These are phyloP conservation scores for Porites lobata DNA, from an alignment of 92 coral and sea anemone species.

Conservation along the genomic window DNA sequence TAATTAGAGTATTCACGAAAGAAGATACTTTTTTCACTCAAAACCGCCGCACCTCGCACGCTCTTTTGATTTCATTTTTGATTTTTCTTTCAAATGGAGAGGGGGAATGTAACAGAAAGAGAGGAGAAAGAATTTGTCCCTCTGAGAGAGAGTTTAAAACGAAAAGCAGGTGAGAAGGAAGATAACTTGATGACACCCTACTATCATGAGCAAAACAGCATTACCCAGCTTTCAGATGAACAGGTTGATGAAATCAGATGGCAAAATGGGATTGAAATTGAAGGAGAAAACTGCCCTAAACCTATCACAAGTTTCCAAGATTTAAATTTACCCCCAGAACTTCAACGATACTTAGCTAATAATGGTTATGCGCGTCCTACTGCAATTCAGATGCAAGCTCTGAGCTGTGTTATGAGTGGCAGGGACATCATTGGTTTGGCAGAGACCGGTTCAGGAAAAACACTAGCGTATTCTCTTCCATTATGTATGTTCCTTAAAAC, in stretches of 20 bases:
- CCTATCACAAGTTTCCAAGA: constrained; percentile 86
- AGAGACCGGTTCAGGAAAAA: constrained; percentile 98
- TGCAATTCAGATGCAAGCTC: constrained; percentile 95
- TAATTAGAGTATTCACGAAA: no score
- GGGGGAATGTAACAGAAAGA: no score
- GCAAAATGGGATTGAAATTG: constrained; percentile 88
- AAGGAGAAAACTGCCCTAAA: constrained; percentile 92
- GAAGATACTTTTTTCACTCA: no score
- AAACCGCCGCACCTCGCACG: no score
- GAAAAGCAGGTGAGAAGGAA: constrained; percentile 82
- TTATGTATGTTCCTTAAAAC: constrained; percentile 84
- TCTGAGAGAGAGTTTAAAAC: constrained; percentile 77
- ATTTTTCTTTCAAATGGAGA: neutral
- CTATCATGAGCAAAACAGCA: constrained; percentile 76
- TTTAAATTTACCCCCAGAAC: constrained; percentile 75
- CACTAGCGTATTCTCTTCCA: constrained; percentile 93
- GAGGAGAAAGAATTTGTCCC: constrained; percentile 66
- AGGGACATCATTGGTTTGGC: constrained; percentile 98
- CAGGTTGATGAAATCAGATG: constrained; percentile 91
- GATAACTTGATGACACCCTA: constrained; percentile 86
- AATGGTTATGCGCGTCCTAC: constrained; percentile 82
- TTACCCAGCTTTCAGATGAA: constrained; percentile 77
- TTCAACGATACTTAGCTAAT: constrained; percentile 68
- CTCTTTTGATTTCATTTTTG: no score
- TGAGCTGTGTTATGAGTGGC: constrained; percentile 98